Percentiles rank a stretch among this genome's conserved stretches.
phyloP scores from a whole-genome alignment of 2,797 vertebrate species.

The Eulemur albifrons region DNA sequence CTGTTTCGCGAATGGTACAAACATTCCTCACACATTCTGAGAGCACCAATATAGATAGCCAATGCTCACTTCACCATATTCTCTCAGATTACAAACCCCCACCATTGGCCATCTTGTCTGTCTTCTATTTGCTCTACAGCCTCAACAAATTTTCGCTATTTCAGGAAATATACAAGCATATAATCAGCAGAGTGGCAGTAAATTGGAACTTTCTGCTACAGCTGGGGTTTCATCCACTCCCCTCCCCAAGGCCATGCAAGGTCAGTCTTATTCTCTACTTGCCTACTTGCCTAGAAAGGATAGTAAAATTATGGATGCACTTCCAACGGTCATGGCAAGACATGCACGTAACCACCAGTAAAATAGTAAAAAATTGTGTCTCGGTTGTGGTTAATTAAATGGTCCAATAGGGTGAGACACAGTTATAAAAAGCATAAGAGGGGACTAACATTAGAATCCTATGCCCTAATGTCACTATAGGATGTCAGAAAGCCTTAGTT shows the following conservation, averaged over 20 bases:
- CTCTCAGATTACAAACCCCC: not conserved
- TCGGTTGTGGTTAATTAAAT: not conserved
- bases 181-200: slow-evolving; percentile 73
- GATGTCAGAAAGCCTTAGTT: not conserved
- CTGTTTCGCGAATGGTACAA: not conserved
- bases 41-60: not conserved
- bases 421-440: not conserved
- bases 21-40: not conserved
- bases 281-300: not conserved
- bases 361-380: not conserved
- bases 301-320: slow-evolving; percentile 1
- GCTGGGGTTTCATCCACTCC: slow-evolving; percentile 61
- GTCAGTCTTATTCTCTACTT: slow-evolving; percentile 50
- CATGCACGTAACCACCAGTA: not conserved
- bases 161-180: slow-evolving; percentile 71
- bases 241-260: slow-evolving; percentile 24
- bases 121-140: slow-evolving; percentile 57
- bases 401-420: not conserved
- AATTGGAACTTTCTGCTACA: slow-evolving; percentile 70
- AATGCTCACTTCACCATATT: not conserved
- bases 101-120: slow-evolving; percentile 17
- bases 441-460: not conserved
- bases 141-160: slow-evolving; percentile 66
- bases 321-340: slow-evolving; percentile 21
- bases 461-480: not conserved